Evolutionary conservation across 2,797 vertebrate species (phyloP), one percentile per base, ranked within the genome.

Genomic region (Peromyscus melanophrys): DNA sequence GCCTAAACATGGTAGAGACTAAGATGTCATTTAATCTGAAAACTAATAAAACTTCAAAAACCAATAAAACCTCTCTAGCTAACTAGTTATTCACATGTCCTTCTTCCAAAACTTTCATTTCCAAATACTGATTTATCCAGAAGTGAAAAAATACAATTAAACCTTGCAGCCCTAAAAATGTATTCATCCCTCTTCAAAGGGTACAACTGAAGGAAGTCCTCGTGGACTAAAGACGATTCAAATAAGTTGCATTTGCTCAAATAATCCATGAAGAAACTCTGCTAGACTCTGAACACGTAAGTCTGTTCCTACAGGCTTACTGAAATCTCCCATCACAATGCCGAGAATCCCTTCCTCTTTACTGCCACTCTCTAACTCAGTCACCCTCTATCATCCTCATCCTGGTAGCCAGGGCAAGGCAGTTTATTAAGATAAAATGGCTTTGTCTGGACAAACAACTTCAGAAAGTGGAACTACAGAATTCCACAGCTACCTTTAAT

Each of bases 21-120:
- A 16, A 92, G 19, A 89, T 84, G 40, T 31, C 86, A 21, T 63
- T 89, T 78, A 82, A 1, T 46, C 2, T 14, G 31, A 55, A 92
- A 81, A 84, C 61, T 34, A 69, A 49, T 40, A 73, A 87, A 88
- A 91, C 78, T 71, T 92, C 16, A n/a, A 55, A 92, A 81, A 84
- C 46, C 25, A 71, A 49, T 40, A 73, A 87, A 91, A 91, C 82
- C 63, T 92, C 40, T 37, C n/a, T 93, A 55, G 49, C 31, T 61
- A 43, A 0, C 6, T n/a, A 78, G 13, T 85, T 85, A 55, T 73
- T 11, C 14, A 83, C 3, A 69, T 12, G 73, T 85, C 52, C 52
- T 55, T 75, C 59, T 90, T 21, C 31, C 0, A 67, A 76, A 9
- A 67, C 13, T 76, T 94, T 83, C 4, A 29, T 61, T 87, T 82